These are phyloP conservation scores for Saccostrea cuccullata DNA, from an alignment of 1,140 invertebrate species.

Conservation along the genomic window DNA sequence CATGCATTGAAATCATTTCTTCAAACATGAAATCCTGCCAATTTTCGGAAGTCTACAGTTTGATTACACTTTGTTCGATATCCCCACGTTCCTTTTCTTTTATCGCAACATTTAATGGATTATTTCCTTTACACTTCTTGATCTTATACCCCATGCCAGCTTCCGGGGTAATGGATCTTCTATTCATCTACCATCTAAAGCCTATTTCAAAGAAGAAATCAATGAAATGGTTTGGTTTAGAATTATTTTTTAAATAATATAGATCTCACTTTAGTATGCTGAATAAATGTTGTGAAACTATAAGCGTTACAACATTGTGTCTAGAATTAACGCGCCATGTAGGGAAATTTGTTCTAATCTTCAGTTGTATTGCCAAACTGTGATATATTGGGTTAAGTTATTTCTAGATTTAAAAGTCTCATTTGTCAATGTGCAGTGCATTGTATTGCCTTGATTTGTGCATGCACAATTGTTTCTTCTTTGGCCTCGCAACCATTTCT, in stretches of 20 bases:
- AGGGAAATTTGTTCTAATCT: slow-evolving; percentile 21
- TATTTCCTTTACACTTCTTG: neutral
- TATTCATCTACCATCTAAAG: neutral
- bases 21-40: slow-evolving; percentile 13
- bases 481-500: slow-evolving; percentile 12
- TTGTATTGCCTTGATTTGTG: neutral
- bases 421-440: neutral
- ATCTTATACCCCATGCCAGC: neutral
- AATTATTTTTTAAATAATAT: neutral
- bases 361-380: neutral
- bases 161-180: neutral
- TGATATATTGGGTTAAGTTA: slow-evolving; percentile 1
- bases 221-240: neutral
- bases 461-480: neutral
- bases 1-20: slow-evolving; percentile 1
- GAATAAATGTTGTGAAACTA: slow-evolving; percentile 1
- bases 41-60: neutral
- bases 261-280: neutral
- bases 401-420: slow-evolving; percentile 26
- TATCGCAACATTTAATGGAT: neutral
- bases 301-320: neutral
- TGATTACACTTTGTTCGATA: neutral
- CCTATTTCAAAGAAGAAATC: neutral
- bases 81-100: neutral
- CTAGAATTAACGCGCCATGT: neutral